These are phyloP conservation scores for Alviniconcha strummeri DNA, from an alignment of 2,888 invertebrate species.

Conservation along the genomic window DNA sequence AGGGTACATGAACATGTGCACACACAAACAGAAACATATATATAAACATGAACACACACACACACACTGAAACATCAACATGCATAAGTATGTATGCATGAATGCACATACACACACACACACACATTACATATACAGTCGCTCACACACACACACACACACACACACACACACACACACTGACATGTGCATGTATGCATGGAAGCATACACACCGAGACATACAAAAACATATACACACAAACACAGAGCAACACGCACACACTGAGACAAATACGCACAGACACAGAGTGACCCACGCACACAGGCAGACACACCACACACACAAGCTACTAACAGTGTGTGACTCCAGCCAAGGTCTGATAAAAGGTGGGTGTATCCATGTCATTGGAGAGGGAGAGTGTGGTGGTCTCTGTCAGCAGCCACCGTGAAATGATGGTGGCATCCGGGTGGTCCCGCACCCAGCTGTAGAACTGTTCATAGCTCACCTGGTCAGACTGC, in stretches of 20 bases:
- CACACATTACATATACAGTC: no score
- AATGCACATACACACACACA: no score
- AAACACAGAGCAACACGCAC: neutral
- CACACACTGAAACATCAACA: neutral
- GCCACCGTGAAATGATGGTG: conserved; percentile 80
- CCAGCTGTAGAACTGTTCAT: conserved; percentile 84
- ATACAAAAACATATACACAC: neutral
- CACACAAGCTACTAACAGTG: conserved; percentile 80
- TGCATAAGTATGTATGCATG: neutral
- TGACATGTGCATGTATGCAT: no score
- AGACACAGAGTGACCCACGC: neutral
- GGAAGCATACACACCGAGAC: neutral
- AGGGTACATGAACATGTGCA: no score
- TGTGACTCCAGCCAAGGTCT: conserved; percentile 94
- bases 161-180: neutral
- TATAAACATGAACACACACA: neutral
- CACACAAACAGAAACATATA: neutral
- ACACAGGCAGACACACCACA: neutral
- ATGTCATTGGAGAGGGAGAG: conserved; percentile 86
- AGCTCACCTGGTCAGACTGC: conserved; percentile 75
- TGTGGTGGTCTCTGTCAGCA: conserved; percentile 81
- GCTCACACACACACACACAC: neutral
- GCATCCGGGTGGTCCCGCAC: conserved; percentile 83
- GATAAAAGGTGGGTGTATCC: conserved; percentile 92
- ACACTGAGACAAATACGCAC: neutral